Evolutionary conservation across 2,797 vertebrate genomes (phyloP).

Genomic region (Eurystomus glaucurus): DNA sequence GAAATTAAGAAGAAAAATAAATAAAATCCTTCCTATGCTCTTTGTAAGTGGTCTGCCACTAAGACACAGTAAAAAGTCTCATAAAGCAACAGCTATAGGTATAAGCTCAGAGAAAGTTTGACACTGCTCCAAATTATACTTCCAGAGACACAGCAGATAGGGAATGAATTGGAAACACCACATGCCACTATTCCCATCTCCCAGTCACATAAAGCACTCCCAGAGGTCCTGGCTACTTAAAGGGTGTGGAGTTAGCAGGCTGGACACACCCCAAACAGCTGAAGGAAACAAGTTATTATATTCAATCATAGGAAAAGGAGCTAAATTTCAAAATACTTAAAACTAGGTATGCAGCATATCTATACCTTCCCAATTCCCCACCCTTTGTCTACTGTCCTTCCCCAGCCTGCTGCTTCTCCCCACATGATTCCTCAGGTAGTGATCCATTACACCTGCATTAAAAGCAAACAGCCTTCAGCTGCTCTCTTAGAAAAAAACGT

Average conservation of each 20-base stretch:
- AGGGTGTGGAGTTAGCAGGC: rapidly evolving
- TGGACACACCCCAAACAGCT: background rate
- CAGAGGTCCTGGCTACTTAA: background rate
- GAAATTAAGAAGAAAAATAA: background rate
- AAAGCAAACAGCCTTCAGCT: background rate
- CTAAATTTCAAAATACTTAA: background rate
- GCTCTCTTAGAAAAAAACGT: background rate
- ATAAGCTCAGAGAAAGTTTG: background rate
- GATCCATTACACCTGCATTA: background rate
- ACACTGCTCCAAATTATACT: background rate
- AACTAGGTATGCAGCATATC: background rate
- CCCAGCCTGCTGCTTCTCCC: background rate
- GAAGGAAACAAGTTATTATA: background rate
- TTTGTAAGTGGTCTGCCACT: background rate
- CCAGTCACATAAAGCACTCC: background rate
- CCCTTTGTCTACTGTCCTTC: background rate
- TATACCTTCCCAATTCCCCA: background rate
- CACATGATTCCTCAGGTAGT: background rate
- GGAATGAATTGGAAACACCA: background rate
- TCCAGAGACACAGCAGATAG: rapidly evolving
- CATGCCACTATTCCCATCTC: background rate
- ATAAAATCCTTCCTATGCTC: background rate
- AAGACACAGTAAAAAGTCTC: background rate
- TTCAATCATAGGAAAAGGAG: rapidly evolving
- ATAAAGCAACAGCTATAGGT: background rate